These are phyloP conservation scores for Echinarachnius parma DNA, from an alignment of 53 echinoderm and acorn worm genomes.

Conservation along the genomic window DNA sequence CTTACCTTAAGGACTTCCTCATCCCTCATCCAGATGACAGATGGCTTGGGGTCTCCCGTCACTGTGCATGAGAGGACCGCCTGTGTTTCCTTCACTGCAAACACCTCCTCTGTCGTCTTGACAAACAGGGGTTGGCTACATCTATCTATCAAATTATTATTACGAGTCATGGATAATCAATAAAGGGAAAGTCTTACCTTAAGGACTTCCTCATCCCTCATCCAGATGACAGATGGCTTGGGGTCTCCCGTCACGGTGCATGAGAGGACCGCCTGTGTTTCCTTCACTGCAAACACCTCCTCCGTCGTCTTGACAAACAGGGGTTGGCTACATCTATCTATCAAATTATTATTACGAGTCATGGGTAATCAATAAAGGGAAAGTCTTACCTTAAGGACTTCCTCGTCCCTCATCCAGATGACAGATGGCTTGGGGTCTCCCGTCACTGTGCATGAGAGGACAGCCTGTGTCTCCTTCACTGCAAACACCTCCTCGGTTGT, in stretches of 20 bases:
- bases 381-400: conserved; percentile 54
- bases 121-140: conserved; percentile 62
- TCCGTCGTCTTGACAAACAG: conserved; percentile 72
- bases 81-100: conserved; percentile 62
- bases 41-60: conserved; percentile 67
- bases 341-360: no score
- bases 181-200: no score
- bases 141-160: no score
- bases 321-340: conserved; percentile 49
- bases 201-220: conserved; percentile 76
- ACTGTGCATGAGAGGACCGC: conserved; percentile 63
- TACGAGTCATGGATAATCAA: no score
- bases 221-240: conserved; percentile 72
- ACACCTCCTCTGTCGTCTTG: conserved; percentile 85
- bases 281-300: conserved; percentile 81
- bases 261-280: conserved; percentile 52
- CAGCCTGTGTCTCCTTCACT: conserved; percentile 56
- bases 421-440: conserved; percentile 76
- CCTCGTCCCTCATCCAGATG: conserved; percentile 85
- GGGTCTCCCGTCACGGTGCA: conserved; percentile 70
- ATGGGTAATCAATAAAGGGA: no score
- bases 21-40: conserved; percentile 83
- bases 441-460: conserved; percentile 60
- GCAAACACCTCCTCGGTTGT: conserved; percentile 89
- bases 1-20: conserved; percentile 66